A percentile compares a stretch with the other conserved stretches of the same genome.
These are phyloP conservation scores for Gari tellinella DNA, from an alignment of 2,888 invertebrate genomes.

Conservation along the genomic window DNA sequence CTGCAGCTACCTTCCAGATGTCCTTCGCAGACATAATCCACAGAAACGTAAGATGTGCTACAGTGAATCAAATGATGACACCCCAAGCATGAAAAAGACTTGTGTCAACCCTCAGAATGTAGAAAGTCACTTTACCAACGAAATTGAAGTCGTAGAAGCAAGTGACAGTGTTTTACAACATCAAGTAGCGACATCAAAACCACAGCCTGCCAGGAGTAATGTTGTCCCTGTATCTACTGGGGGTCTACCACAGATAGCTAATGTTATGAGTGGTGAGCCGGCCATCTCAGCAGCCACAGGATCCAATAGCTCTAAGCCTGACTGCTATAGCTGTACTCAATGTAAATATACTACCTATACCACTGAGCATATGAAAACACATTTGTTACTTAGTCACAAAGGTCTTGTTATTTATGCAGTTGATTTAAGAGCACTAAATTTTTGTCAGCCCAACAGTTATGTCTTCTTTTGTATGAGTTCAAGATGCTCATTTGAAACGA, in stretches of 20 bases:
- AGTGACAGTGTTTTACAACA: too few species aligned
- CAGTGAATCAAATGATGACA: too few species aligned
- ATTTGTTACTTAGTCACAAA: constrained; percentile 60
- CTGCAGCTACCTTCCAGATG: constrained; percentile 72
- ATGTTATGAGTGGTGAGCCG: constrained; percentile 50
- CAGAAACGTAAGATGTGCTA: too few species aligned
- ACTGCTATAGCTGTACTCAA: constrained; percentile 77
- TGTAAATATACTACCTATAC: constrained; percentile 74
- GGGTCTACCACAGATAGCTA: constrained; percentile 44
- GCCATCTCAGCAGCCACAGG: constrained; percentile 27
- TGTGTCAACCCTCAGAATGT: too few species aligned
- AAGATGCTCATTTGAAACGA: constrained; percentile 70
- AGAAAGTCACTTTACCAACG: too few species aligned
- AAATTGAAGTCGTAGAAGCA: too few species aligned
- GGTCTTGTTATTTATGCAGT: constrained; percentile 66
- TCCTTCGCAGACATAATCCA: constrained; percentile 36
- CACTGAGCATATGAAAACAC: constrained; percentile 68
- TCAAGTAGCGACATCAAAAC: too few species aligned
- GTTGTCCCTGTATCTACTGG: too few species aligned
- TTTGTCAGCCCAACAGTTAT: constrained; percentile 63
- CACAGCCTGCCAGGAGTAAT: too few species aligned
- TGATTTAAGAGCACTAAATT: constrained; percentile 66
- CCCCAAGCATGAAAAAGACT: too few species aligned
- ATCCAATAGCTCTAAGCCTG: too few species aligned
- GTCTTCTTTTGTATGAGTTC: constrained; percentile 73